Percentiles rank a stretch among this genome's conserved stretches.
phyloP scores from a whole-genome alignment of 2,113 vertebrate genomes.

The Hemichromis elongatus region DNA sequence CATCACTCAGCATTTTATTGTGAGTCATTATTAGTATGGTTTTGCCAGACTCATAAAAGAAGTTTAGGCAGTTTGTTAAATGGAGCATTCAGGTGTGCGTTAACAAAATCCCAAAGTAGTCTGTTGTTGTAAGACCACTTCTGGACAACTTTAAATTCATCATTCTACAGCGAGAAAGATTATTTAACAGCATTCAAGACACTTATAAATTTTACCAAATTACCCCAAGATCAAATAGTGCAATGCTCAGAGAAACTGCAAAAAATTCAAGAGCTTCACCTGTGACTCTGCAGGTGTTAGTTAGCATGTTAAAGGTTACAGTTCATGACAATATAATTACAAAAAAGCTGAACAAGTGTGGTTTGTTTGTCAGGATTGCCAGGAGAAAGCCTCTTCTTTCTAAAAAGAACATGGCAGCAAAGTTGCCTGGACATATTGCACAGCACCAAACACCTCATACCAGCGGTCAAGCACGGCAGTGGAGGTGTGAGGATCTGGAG shows the following conservation, averaged over 20 bases:
- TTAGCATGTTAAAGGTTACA: background rate
- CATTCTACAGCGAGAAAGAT: background rate
- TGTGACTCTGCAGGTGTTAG: background rate
- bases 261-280: background rate
- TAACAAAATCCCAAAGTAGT: background rate
- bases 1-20: background rate
- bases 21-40: background rate
- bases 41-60: background rate
- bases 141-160: background rate
- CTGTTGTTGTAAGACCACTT: background rate
- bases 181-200: background rate
- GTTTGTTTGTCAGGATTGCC: background rate
- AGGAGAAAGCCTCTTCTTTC: background rate
- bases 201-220: background rate
- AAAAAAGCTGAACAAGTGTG: background rate
- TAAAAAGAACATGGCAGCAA: background rate
- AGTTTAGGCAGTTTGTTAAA: background rate
- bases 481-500: background rate
- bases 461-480: background rate
- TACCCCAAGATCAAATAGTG: background rate
- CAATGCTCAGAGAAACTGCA: background rate
- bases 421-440: background rate
- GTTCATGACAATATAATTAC: background rate
- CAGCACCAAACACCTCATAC: background rate
- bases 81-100: background rate